These are phyloP conservation scores for Cosmorhoe ocellata DNA, from an alignment of 2,888 invertebrate species.

Conservation along the genomic window DNA sequence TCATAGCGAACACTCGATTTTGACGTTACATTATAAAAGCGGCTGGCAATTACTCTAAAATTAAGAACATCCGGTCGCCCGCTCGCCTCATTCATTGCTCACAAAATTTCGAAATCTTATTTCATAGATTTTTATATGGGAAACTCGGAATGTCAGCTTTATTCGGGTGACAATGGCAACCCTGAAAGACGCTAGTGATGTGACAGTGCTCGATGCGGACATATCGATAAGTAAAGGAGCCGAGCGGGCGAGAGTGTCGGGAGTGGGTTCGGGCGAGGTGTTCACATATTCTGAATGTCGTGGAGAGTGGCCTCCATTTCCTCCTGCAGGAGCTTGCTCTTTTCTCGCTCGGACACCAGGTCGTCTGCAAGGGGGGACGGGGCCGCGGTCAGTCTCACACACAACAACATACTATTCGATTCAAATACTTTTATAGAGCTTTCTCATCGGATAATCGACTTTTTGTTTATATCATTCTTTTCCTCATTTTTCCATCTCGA, in stretches of 20 bases:
- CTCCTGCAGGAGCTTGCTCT: conserved; percentile 97
- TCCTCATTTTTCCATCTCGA: no score
- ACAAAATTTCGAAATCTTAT: conserved; percentile 30
- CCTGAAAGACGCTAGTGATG: conserved; percentile 5
- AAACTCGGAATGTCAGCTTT: conserved; percentile 29
- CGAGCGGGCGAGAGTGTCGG: conserved; percentile 41
- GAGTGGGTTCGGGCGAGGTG: conserved; percentile 48
- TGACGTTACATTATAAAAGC: conserved; percentile 72
- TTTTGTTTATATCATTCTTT: no score
- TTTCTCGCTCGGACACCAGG: conserved; percentile 95
- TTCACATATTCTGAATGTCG: conserved; percentile 99
- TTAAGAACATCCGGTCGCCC: conserved; percentile 72
- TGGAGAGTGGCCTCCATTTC: conserved; percentile 99
- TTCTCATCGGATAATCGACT: neutral
- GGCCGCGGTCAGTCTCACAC: conserved; percentile 74
- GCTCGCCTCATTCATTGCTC: conserved; percentile 50
- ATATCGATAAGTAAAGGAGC: conserved; percentile 29
- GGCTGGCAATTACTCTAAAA: conserved; percentile 79
- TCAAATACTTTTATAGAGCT: conserved; percentile 38
- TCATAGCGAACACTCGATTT: conserved; percentile 74
- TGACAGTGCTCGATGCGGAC: conserved; percentile 11
- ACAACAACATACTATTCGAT: conserved; percentile 56
- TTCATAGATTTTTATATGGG: conserved; percentile 34
- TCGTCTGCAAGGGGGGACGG: conserved; percentile 90
- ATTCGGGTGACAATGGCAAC: conserved; percentile 15